phyloP scores from a whole-genome alignment of 2,888 invertebrate species.

The Chymomyza amoena region DNA sequence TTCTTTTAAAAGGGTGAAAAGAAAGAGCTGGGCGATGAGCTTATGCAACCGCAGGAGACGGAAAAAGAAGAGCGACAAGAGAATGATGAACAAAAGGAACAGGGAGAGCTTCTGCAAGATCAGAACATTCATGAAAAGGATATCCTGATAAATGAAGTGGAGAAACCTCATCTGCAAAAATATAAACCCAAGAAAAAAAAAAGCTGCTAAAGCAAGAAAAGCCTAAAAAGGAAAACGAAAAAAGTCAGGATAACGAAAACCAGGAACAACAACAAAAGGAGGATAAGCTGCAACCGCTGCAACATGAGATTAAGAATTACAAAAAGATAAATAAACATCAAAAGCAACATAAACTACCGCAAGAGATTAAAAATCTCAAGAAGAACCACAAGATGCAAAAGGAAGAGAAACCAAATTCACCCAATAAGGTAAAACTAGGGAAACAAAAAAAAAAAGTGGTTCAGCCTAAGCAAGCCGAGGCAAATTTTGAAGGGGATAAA shows the following conservation, averaged over 20 bases:
- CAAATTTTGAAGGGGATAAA: neutral
- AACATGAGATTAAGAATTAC: neutral
- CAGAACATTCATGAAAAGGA: neutral
- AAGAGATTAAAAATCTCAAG: neutral
- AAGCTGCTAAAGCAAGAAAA: neutral
- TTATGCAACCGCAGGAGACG: neutral
- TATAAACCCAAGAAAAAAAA: neutral
- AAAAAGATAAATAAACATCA: neutral
- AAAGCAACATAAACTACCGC: neutral
- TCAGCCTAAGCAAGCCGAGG: neutral
- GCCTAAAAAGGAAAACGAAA: neutral
- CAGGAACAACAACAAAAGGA: neutral
- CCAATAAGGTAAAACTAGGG: neutral
- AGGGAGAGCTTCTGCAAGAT: neutral
- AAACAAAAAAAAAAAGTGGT: conserved; percentile 10
- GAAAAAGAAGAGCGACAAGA: neutral
- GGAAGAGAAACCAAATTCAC: neutral
- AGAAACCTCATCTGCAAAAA: neutral
- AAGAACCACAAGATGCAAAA: neutral
- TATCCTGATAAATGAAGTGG: neutral
- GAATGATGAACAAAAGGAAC: neutral
- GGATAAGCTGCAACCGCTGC: neutral
- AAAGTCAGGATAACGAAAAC: neutral
- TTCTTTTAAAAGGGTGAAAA: neutral
- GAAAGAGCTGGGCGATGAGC: neutral